Evolutionary conservation across 2,113 vertebrate genomes (phyloP).

Genomic region (Trinectes maculatus): DNA sequence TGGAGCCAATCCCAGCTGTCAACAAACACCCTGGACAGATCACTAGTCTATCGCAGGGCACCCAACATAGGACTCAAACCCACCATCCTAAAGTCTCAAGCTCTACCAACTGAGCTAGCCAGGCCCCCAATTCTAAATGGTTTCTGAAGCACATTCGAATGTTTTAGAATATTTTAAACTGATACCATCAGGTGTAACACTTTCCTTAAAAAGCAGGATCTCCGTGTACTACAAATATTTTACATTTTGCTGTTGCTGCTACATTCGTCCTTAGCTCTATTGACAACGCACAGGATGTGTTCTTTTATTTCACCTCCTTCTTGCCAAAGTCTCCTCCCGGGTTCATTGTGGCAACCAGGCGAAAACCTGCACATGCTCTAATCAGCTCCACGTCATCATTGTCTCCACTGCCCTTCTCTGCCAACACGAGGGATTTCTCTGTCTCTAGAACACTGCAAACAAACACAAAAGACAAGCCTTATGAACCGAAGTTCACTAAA

Average conservation of each 20-base stretch:
- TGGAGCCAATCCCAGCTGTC: no score
- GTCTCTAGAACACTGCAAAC: conserved; percentile 83
- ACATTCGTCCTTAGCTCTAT: background rate
- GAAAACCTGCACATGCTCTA: conserved; percentile 86
- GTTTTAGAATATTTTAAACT: background rate
- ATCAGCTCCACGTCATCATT: conserved; percentile 89
- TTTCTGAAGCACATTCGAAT: background rate
- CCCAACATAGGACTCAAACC: no score
- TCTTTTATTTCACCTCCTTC: conserved; percentile 86
- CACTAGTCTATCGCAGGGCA: no score
- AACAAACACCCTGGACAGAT: no score
- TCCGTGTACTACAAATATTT: background rate
- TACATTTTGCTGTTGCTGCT: background rate
- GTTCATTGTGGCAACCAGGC: conserved; percentile 97
- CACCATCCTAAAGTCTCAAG: no score
- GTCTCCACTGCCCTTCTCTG: conserved; percentile 93
- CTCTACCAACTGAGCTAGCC: no score
- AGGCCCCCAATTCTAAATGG: background rate
- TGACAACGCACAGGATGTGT: background rate
- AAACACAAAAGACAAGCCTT: conserved; percentile 1
- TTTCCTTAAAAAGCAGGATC: background rate
- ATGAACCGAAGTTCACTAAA: no score
- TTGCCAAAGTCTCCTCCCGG: conserved; percentile 98
- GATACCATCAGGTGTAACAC: no score
- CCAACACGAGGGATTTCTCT: conserved; percentile 90